Evolutionary conservation across 2,113 vertebrate species (phyloP), one percentile per base, ranked within the genome.

Genomic region (Phrynocephalus versicolor): DNA sequence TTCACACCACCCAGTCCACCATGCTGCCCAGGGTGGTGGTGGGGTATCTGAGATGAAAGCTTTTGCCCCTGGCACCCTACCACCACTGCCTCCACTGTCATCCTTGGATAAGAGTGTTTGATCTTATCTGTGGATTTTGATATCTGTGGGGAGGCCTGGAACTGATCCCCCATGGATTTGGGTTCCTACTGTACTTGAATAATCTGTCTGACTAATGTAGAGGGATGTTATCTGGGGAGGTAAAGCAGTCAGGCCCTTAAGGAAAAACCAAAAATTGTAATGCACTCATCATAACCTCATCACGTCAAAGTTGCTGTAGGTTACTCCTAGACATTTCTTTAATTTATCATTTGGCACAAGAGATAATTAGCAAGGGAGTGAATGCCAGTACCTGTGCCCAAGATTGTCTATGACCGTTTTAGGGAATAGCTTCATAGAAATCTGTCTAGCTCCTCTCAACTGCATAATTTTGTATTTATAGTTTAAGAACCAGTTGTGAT

Each of bases 191-290:
- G n/a, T n/a, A 39, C 10, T 64, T 82, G 16, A 90, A 69, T 23
- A 91, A 82, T 25, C 72, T 30, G 30, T 33, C 62, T 77, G 51
- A 85, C 74, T 85, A 90, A 89, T 60, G 13, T 23, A 78, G 8
- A 88, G 81, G 82, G 80, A 18, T 58, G 82, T 82, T 84, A 92
- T 58, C 71, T 71, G 0, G 1, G 75, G 84, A 86, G 82, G 79
- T 82, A 93, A 88, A 91, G 76, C 72, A 89, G 72, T 74, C 27
- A 79, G 37, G 51, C 85, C 77, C 75, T 81, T 87, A 82, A 60
- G 41, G 79, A 92, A 89, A 27, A 19, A 91, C 88, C 88, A 0
- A 33, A 45, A 86, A 79, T 0, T 8, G 2, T 57, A 16, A 70
- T 76, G 75, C 86, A 88, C n/a, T 23, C 85, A 27, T 23, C 78